phyloP scores from a whole-genome alignment of 1,140 invertebrate species.

The Procambarus clarkii region DNA sequence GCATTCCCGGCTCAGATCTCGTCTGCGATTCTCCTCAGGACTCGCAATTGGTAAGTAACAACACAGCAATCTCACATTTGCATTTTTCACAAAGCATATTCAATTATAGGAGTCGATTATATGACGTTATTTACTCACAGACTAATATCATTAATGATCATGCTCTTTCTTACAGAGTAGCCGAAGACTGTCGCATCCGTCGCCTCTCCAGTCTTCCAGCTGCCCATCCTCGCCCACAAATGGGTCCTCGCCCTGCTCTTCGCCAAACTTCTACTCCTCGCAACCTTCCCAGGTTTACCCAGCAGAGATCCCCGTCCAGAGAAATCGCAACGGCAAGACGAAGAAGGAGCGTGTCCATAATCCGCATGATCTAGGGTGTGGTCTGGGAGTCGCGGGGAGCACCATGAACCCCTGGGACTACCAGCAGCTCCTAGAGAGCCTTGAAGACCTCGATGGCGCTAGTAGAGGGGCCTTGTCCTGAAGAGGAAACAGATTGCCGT shows the following conservation, averaged over 20 bases:
- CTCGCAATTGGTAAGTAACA: slow-evolving; percentile 14
- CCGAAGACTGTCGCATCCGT: slow-evolving; percentile 16
- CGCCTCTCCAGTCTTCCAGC: background rate
- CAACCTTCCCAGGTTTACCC: slow-evolving; percentile 15
- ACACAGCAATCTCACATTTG: too few species aligned
- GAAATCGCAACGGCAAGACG: slow-evolving; percentile 2
- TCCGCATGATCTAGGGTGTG: background rate
- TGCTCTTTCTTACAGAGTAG: background rate
- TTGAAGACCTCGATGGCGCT: slow-evolving; percentile 32
- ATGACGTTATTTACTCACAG: background rate
- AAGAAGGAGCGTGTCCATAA: slow-evolving; percentile 5
- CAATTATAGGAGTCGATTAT: too few species aligned
- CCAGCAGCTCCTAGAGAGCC: slow-evolving; percentile 50
- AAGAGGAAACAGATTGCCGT: background rate
- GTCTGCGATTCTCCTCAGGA: slow-evolving; percentile 62
- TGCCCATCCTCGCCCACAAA: slow-evolving; percentile 13
- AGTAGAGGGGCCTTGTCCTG: slow-evolving; percentile 57
- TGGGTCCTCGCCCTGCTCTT: background rate
- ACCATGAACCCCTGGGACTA: slow-evolving; percentile 58
- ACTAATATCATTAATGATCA: background rate
- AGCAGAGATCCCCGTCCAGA: background rate
- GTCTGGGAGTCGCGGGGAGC: background rate
- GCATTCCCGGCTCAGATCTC: slow-evolving; percentile 43
- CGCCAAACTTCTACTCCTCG: background rate
- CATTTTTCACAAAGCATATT: background rate